These are phyloP conservation scores for Lordiphosa andalusiaca DNA, from an alignment of 2,888 invertebrate genomes.

Conservation along the genomic window DNA sequence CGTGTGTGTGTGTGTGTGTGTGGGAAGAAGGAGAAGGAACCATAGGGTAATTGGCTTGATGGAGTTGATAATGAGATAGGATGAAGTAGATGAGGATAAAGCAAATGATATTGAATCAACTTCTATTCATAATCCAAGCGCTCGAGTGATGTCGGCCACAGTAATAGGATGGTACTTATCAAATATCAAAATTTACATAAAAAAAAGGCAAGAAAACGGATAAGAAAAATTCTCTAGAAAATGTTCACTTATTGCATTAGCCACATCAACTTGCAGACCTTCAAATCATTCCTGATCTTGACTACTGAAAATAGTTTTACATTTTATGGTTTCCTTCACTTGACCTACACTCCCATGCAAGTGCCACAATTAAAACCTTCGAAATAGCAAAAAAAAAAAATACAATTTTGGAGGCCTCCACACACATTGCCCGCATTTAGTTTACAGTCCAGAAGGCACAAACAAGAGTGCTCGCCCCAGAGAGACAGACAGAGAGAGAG, in stretches of 20 bases:
- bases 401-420: constrained; percentile 25
- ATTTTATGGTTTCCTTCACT: constrained; percentile 47
- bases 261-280: constrained; percentile 17
- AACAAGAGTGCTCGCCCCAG: constrained; percentile 26
- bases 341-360: constrained; percentile 52
- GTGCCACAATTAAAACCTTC: constrained; percentile 64
- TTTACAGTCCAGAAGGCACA: constrained; percentile 72
- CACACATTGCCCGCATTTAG: constrained; percentile 8
- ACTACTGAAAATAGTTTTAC: constrained; percentile 15
- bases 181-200: too few relatives aligned
- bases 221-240: not conserved
- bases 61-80: constrained; percentile 10
- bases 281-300: constrained; percentile 40
- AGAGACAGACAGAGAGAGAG: constrained; percentile 29
- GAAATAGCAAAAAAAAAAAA: constrained; percentile 30
- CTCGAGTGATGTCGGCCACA: too few relatives aligned
- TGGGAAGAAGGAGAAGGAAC: constrained; percentile 1
- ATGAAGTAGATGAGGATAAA: not conserved
- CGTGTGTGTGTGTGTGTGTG: constrained; percentile 8
- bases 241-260: not conserved
- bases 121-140: too few relatives aligned
- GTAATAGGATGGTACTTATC: too few relatives aligned
- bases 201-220: too few relatives aligned
- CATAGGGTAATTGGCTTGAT: constrained; percentile 9
- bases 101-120: constrained; percentile 2